Evolutionary conservation across 2,797 vertebrate genomes (phyloP).

Genomic region (Bradypodion pumilum): DNA sequence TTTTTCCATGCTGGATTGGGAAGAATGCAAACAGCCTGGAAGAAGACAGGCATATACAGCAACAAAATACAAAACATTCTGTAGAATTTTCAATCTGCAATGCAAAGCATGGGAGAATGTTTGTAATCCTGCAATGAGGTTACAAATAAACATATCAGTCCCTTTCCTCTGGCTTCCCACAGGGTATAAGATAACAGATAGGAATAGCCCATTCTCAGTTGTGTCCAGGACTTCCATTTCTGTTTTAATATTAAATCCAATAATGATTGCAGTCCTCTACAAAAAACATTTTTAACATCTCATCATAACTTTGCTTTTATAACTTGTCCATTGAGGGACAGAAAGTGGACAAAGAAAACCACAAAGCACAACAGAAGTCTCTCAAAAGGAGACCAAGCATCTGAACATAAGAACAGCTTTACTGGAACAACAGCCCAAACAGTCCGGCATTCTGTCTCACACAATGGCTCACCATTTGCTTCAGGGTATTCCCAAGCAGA

Average conservation of each 20-base stretch:
- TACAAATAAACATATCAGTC: not conserved
- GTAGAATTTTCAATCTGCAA: not conserved
- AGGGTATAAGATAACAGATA: not conserved
- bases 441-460: no score
- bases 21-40: not conserved
- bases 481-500: no score
- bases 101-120: not conserved
- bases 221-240: not conserved
- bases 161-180: not conserved
- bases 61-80: not conserved
- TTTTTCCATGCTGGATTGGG: not conserved
- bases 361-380: constrained; percentile 28
- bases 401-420: no score
- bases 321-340: not conserved
- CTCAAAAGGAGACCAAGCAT: constrained; percentile 60
- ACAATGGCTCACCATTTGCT: no score
- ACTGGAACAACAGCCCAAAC: no score
- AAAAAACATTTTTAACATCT: constrained; percentile 19
- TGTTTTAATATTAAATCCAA: constrained; percentile 3
- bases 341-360: not conserved
- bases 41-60: not conserved
- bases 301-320: constrained; percentile 3
- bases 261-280: not conserved
- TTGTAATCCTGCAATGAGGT: not conserved
- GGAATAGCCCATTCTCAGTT: not conserved